phyloP scores from a whole-genome alignment of 2,888 invertebrate species.

The Agrilus cyanescens region DNA sequence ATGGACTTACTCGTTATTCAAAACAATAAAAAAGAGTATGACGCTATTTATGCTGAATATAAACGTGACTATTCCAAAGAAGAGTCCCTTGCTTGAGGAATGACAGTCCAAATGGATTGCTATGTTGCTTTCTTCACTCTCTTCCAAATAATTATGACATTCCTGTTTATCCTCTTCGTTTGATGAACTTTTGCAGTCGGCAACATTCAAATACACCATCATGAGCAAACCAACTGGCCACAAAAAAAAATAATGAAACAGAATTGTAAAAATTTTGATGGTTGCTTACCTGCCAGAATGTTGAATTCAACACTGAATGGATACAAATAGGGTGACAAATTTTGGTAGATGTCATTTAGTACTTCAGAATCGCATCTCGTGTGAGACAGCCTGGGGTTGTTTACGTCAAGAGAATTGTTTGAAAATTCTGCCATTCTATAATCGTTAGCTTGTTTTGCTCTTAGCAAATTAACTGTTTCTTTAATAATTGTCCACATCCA shows the following conservation, averaged over 20 bases:
- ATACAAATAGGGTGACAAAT: slow-evolving; percentile 64
- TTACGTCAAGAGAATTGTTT: slow-evolving; percentile 12
- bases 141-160: slow-evolving; percentile 18
- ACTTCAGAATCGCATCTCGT: slow-evolving; percentile 37
- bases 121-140: slow-evolving; percentile 26
- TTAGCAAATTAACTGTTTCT: slow-evolving; percentile 57
- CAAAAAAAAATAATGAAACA: slow-evolving; percentile 18
- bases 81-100: slow-evolving; percentile 63
- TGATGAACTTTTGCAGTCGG: slow-evolving; percentile 39
- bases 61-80: slow-evolving; percentile 48
- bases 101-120: slow-evolving; percentile 54
- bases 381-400: slow-evolving; percentile 20
- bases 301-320: slow-evolving; percentile 74
- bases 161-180: slow-evolving; percentile 17
- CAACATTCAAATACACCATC: slow-evolving; percentile 65
- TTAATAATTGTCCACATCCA: slow-evolving; percentile 68
- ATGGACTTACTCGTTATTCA: slow-evolving; percentile 38
- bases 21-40: slow-evolving; percentile 47
- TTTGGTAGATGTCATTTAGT: slow-evolving; percentile 40
- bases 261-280: neutral
- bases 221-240: slow-evolving; percentile 54
- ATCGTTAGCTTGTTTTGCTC: slow-evolving; percentile 25
- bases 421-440: slow-evolving; percentile 16
- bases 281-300: slow-evolving; percentile 55
- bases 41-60: slow-evolving; percentile 45